Conservation (phyloP, 2,113 vertebrate genomes). For the Xyrauchen texanus region DNA sequence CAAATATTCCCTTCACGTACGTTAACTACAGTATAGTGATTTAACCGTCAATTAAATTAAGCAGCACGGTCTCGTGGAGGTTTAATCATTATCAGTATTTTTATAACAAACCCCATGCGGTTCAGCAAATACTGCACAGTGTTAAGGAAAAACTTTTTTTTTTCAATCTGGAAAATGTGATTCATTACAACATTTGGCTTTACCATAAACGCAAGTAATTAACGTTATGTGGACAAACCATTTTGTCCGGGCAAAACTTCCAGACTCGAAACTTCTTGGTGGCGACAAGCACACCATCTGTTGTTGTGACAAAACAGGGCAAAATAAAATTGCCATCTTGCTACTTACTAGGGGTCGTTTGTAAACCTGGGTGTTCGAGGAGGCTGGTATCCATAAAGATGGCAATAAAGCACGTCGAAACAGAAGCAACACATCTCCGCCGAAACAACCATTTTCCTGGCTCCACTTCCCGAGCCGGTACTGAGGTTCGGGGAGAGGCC, state of each 20-base stretch:
- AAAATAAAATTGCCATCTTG: background rate
- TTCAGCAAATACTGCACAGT: no score
- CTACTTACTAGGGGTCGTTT: constrained; percentile 97
- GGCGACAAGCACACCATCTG: no score
- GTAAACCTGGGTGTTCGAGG: constrained; percentile 97
- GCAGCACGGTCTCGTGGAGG: background rate
- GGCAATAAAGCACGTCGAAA: constrained; percentile 98
- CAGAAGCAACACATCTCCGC: constrained; percentile 99
- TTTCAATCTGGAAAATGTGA: background rate
- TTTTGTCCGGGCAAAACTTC: no score
- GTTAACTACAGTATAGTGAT: no score
- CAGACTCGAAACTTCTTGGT: no score
- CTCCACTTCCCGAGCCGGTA: constrained; percentile 80
- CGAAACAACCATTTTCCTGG: constrained; percentile 95
- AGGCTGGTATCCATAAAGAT: constrained; percentile 97
- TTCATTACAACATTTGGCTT: no score
- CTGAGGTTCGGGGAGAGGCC: constrained; percentile 80
- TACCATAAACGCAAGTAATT: no score
- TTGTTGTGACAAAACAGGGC: no score
- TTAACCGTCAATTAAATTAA: no score
- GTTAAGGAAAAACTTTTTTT: background rate
- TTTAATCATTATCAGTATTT: background rate
- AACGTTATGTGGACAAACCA: no score
- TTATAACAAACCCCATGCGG: background rate
- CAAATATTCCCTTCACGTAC: no score